These are phyloP conservation scores for Acrocephalus arundinaceus DNA, from an alignment of 2,113 vertebrate genomes.

Conservation along the genomic window DNA sequence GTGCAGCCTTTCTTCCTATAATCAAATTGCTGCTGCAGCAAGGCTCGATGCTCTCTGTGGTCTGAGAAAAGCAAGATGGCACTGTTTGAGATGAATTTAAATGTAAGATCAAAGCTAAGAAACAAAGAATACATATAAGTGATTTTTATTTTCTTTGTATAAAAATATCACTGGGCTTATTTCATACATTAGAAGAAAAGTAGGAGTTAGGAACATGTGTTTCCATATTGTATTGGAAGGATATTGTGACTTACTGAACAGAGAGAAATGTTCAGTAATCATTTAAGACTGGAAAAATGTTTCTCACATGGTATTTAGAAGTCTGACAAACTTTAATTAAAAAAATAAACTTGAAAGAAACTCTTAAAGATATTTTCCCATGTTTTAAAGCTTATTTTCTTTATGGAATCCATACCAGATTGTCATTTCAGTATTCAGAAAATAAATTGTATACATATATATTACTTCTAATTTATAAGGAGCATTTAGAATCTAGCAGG, in stretches of 20 bases:
- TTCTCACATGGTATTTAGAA: background rate
- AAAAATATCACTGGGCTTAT: background rate
- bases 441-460: rapidly evolving
- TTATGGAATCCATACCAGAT: background rate
- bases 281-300: background rate
- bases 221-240: background rate
- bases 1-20: background rate
- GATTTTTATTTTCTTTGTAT: background rate
- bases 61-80: conserved; percentile 11
- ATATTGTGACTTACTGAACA: background rate
- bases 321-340: background rate
- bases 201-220: background rate
- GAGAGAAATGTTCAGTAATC: background rate
- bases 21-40: background rate
- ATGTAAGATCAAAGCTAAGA: conserved; percentile 54
- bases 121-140: background rate
- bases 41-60: background rate
- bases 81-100: conserved; percentile 24
- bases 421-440: background rate
- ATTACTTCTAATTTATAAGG: background rate
- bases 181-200: background rate
- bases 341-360: background rate
- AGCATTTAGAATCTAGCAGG: background rate
- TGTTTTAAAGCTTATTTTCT: background rate
- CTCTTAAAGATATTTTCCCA: background rate